These are phyloP conservation scores for Argynnis bischoffii DNA, from an alignment of 2,888 invertebrate genomes.

Conservation along the genomic window DNA sequence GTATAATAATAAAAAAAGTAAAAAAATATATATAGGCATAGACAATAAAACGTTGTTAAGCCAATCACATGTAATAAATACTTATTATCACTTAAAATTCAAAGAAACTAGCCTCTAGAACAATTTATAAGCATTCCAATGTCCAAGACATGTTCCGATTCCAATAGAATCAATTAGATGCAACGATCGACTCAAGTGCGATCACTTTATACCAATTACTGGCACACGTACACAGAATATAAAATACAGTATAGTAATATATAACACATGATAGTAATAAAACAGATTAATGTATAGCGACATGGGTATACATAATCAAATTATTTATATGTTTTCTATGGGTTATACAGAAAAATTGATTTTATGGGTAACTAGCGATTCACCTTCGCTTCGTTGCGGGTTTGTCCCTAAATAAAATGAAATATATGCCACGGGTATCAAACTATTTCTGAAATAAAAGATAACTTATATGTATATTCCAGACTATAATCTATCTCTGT, in stretches of 20 bases:
- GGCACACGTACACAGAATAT: conserved; percentile 27
- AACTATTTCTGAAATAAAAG: no score
- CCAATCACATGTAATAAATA: conserved; percentile 17
- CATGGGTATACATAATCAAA: neutral
- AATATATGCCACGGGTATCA: no score
- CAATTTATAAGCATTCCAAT: conserved; percentile 37
- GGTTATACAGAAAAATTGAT: no score
- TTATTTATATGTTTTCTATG: neutral
- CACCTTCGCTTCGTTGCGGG: no score
- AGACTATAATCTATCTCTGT: no score
- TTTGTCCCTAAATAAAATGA: no score
- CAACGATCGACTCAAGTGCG: conserved; percentile 42
- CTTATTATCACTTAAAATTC: conserved; percentile 22
- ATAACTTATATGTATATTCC: no score
- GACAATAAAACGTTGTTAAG: conserved; percentile 2
- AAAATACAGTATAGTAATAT: neutral
- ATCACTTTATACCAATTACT: conserved; percentile 44
- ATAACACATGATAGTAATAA: neutral
- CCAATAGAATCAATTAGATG: conserved; percentile 47
- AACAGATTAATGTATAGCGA: neutral
- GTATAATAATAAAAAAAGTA: neutral
- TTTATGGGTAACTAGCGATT: no score
- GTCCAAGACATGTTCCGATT: conserved; percentile 30
- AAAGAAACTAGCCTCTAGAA: conserved; percentile 16
- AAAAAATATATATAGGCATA: conserved; percentile 1